Evolutionary conservation across 2,797 vertebrate species (phyloP).

Genomic region (Margarornis squamiger): DNA sequence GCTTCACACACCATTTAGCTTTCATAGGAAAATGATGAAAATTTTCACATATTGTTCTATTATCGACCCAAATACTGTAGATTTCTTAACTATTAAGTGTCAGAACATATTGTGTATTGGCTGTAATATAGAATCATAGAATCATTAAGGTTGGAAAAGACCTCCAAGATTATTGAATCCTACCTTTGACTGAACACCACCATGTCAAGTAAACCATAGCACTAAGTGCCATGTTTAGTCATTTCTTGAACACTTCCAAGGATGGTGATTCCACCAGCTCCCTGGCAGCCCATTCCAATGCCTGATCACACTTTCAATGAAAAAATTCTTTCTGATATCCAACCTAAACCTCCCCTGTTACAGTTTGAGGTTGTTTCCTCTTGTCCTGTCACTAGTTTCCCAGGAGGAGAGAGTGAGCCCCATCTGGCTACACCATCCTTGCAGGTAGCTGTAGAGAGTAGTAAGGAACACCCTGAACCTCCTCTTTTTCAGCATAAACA

Average conservation of each 20-base stretch:
- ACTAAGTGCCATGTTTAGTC: neutral
- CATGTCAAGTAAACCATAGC: neutral
- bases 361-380: neutral
- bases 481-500: neutral
- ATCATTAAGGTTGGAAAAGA: neutral
- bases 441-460: neutral
- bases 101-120: neutral
- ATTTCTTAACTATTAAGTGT: neutral
- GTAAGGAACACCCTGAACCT: neutral
- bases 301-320: neutral
- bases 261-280: neutral
- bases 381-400: neutral
- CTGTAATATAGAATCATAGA: neutral
- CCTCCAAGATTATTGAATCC: neutral
- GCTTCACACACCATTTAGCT: neutral
- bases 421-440: neutral
- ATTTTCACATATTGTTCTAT: neutral
- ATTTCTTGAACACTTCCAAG: neutral
- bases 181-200: neutral
- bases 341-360: neutral
- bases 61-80: neutral
- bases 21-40: neutral
- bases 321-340: neutral
- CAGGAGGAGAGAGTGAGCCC: rapidly evolving
- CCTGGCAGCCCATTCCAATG: neutral